Base-by-base conservation (phyloP, 2,113 vertebrate species). In the Penelope pileata region DNA sequence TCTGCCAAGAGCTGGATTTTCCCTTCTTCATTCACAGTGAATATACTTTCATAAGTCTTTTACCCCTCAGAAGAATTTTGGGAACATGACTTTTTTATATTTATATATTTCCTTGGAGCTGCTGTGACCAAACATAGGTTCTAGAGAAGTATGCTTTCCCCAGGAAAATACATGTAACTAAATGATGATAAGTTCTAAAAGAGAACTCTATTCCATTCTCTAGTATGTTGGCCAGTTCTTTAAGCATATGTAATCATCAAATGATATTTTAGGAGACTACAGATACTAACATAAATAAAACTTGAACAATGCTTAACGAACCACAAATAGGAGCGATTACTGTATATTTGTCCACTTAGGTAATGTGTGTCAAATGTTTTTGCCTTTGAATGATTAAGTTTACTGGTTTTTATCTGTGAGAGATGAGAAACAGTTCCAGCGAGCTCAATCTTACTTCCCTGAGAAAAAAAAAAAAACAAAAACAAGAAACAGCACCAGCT, bases 401-500 rank as follows among this genome's bases (percentile, higher is more conserved):
- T 86, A 68, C 83, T 60, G 56, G 72, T 91, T 84, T 40, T 1
- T 64, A 91, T 47, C 64, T 72, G 56, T 12, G 12, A 66, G 50
- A 81, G 40, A 89, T 1, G n/a, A 94, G 40, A 92, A 88, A 81
- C 36, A 43, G 67, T 86, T 83, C 80, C 83, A 92, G 74, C 47
- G 60, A 91, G 83, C 73, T 91, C 92, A 94, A 36, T 64, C 51
- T 24, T 76, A n/a, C 69, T 86, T 91, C 83, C 83, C 69, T 79
- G 69, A 89, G 80, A 68, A 82, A 89, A 67, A 80, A 58, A 66
- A 59, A 30, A n/a, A 22, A 59, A 67, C n/a, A 69, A 40, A 88
- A 74, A 1, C 69, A 89, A 95, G 56, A 76, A 88, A 45, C 73
- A 84, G 91, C 91, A 95, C 51, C 86, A 96, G 90, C 91, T 96